These are phyloP conservation scores for Neolamprologus cancellatus DNA, from an alignment of 2,113 vertebrate species.

Conservation along the genomic window DNA sequence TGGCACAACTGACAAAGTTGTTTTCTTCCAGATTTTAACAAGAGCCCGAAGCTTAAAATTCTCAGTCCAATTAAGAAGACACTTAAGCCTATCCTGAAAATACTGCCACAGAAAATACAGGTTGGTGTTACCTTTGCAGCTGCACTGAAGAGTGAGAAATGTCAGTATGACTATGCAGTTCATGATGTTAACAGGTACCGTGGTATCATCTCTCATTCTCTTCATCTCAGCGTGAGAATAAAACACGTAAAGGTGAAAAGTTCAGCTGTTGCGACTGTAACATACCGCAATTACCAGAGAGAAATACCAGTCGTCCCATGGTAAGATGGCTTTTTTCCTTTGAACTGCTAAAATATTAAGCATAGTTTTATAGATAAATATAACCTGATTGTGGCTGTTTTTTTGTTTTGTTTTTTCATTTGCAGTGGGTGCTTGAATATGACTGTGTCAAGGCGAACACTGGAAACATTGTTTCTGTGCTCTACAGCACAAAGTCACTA, in stretches of 20 bases:
- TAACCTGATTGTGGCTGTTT: not conserved
- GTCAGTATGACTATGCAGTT: not conserved
- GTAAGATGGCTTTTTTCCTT: not conserved
- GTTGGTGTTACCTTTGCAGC: not conserved
- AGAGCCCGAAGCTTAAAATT: not conserved
- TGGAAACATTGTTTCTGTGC: not conserved
- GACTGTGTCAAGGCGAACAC: not conserved
- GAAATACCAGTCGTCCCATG: not conserved
- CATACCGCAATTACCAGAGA: rapidly evolving
- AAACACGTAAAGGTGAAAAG: rapidly evolving
- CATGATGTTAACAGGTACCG: not conserved
- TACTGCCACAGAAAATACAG: not conserved
- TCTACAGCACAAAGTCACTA: not conserved
- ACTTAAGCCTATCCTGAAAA: not conserved
- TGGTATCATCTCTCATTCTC: not conserved
- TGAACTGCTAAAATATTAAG: not conserved
- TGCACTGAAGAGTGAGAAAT: not conserved
- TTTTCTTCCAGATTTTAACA: slow-evolving; percentile 11
- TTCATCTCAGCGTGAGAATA: not conserved
- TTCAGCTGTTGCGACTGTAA: not conserved
- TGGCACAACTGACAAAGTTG: not conserved
- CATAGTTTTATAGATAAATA: not conserved
- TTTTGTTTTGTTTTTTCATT: not conserved
- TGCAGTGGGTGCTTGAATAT: slow-evolving; percentile 42
- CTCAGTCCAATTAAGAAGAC: rapidly evolving